Evolutionary conservation across 2,888 invertebrate species (phyloP).

Genomic region (Ornithoptera alexandrae): DNA sequence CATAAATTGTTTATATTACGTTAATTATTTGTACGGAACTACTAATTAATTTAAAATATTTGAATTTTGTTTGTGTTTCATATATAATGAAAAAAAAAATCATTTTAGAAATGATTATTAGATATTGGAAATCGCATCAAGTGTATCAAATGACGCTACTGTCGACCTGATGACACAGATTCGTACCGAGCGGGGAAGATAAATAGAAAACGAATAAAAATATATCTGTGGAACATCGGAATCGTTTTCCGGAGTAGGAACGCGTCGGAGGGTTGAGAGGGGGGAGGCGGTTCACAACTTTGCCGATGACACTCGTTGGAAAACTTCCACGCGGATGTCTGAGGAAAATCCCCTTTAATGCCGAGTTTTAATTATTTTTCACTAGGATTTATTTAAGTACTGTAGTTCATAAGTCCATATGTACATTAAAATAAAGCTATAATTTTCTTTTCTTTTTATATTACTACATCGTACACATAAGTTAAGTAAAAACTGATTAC

Average conservation of each 20-base stretch:
- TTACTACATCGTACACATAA: too few species aligned
- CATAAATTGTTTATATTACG: too few species aligned
- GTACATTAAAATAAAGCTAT: background rate
- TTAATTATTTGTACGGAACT: too few species aligned
- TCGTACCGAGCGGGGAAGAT: conserved; percentile 45
- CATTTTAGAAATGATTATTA: conserved; percentile 17
- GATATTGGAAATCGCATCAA: conserved; percentile 21
- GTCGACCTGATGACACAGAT: conserved; percentile 44
- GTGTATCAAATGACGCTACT: conserved; percentile 35
- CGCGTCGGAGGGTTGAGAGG: conserved; percentile 38
- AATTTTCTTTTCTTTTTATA: background rate
- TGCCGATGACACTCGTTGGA: conserved; percentile 49
- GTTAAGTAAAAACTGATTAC: background rate
- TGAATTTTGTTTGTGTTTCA: background rate
- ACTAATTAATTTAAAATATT: too few species aligned
- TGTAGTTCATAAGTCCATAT: background rate
- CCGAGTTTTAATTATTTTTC: conserved; percentile 8
- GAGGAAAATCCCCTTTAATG: conserved; percentile 28
- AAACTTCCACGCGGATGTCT: conserved; percentile 37
- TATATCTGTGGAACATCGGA: conserved; percentile 53
- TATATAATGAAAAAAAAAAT: background rate
- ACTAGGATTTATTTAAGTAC: background rate
- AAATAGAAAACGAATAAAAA: conserved; percentile 51
- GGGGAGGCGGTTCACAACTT: conserved; percentile 50
- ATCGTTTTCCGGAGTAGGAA: conserved; percentile 58